Evolutionary conservation across 2,113 vertebrate genomes (phyloP).

Genomic region (Oncorhynchus masou): DNA sequence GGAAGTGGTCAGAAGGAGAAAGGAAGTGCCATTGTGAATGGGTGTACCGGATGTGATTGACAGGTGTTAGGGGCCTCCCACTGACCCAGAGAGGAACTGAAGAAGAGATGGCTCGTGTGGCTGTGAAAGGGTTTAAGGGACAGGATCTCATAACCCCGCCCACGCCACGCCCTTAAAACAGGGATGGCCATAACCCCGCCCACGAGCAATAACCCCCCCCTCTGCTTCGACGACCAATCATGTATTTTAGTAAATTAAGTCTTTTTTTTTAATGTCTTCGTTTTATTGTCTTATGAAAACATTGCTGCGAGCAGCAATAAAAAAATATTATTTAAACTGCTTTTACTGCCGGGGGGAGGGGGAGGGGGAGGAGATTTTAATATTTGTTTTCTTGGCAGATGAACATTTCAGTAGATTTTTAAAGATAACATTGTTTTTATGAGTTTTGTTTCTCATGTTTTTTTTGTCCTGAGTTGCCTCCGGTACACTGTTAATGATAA

Average conservation of each 20-base stretch:
- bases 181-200: conserved; percentile 1
- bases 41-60: conserved; percentile 17
- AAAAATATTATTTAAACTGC: conserved; percentile 87
- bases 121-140: conserved; percentile 37
- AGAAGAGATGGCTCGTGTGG: conserved; percentile 12
- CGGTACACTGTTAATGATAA: conserved; percentile 16
- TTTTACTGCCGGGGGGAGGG: conserved; percentile 61
- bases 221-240: conserved; percentile 35
- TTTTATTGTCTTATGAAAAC: conserved; percentile 59
- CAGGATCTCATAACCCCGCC: conserved; percentile 30
- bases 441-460: conserved; percentile 31
- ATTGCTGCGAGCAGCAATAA: conserved; percentile 95
- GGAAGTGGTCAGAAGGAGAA: conserved; percentile 21
- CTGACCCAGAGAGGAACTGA: conserved; percentile 3
- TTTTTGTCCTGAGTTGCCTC: conserved; percentile 27
- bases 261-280: conserved; percentile 63
- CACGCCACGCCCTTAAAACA: neutral
- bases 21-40: conserved; percentile 12
- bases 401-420: conserved; percentile 32
- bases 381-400: conserved; percentile 43
- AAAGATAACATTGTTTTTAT: conserved; percentile 35
- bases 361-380: conserved; percentile 53
- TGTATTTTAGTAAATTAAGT: conserved; percentile 81
- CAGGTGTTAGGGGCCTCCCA: conserved; percentile 15
- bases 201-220: neutral